Evolutionary conservation across 2,113 vertebrate genomes (phyloP).

Genomic region (Eulemur rufifrons): DNA sequence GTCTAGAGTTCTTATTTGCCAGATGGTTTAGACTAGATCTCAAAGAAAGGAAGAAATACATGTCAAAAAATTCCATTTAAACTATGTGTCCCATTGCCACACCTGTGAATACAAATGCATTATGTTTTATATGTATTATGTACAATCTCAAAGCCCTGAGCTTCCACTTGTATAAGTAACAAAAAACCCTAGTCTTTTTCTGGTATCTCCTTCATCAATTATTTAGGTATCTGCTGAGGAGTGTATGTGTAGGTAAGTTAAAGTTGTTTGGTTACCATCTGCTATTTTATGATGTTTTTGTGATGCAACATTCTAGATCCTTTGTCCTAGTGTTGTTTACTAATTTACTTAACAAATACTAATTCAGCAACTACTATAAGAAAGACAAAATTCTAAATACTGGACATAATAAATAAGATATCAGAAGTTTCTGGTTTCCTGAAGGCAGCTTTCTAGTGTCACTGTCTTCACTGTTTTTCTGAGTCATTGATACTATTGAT

Average conservation of each 20-base stretch:
- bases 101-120: slow-evolving; percentile 37
- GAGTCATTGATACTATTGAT: not conserved
- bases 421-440: not conserved
- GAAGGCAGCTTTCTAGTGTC: not conserved
- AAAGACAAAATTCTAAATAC: not conserved
- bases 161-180: not conserved
- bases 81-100: not conserved
- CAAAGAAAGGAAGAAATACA: slow-evolving; percentile 13
- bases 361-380: not conserved
- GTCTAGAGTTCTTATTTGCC: slow-evolving; percentile 52
- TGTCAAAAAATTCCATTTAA: slow-evolving; percentile 29
- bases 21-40: slow-evolving; percentile 52
- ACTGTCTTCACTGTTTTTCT: not conserved
- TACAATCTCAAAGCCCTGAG: not conserved
- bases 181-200: not conserved
- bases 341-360: not conserved
- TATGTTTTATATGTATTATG: not conserved
- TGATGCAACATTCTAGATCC: not conserved
- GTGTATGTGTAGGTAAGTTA: not conserved
- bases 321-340: not conserved
- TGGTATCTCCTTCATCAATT: not conserved
- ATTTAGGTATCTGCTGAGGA: not conserved
- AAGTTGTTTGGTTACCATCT: not conserved
- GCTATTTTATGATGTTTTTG: not conserved
- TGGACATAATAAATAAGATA: not conserved